These are phyloP conservation scores for Leptarthrus brevirostris DNA, from an alignment of 2,888 invertebrate species.

Conservation along the genomic window DNA sequence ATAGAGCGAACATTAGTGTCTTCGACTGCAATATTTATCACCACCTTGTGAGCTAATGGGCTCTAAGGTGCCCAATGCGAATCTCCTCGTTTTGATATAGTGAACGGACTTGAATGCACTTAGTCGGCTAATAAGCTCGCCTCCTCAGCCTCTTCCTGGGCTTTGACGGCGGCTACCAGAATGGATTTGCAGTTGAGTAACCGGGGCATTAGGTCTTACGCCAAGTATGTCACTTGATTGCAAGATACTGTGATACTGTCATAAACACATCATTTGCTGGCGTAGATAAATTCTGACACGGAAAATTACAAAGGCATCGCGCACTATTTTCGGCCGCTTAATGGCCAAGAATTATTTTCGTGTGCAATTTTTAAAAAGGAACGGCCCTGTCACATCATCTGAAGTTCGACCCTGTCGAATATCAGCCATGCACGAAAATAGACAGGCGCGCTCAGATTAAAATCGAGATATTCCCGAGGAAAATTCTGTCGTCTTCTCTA, in stretches of 20 bases:
- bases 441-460: conserved; percentile 34
- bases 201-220: conserved; percentile 42
- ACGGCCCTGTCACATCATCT: conserved; percentile 39
- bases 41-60: conserved; percentile 57
- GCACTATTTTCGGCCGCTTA: conserved; percentile 14
- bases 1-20: conserved; percentile 60
- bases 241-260: conserved; percentile 45
- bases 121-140: background rate
- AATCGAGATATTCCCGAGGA: conserved; percentile 19
- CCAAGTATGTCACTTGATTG: conserved; percentile 45
- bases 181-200: conserved; percentile 37
- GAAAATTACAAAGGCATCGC: background rate
- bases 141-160: background rate
- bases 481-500: conserved; percentile 34
- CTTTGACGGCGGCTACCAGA: conserved; percentile 8
- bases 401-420: conserved; percentile 47
- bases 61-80: conserved; percentile 42
- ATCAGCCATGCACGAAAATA: conserved; percentile 47
- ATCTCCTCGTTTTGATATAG: conserved; percentile 42
- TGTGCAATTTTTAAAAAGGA: conserved; percentile 36
- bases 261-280: conserved; percentile 41
- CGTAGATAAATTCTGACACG: conserved; percentile 42
- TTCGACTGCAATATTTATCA: conserved; percentile 60
- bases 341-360: conserved; percentile 34
- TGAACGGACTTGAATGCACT: conserved; percentile 18